Conservation (phyloP, 2,797 vertebrate genomes). For the Platyrinchus mystaceus region DNA sequence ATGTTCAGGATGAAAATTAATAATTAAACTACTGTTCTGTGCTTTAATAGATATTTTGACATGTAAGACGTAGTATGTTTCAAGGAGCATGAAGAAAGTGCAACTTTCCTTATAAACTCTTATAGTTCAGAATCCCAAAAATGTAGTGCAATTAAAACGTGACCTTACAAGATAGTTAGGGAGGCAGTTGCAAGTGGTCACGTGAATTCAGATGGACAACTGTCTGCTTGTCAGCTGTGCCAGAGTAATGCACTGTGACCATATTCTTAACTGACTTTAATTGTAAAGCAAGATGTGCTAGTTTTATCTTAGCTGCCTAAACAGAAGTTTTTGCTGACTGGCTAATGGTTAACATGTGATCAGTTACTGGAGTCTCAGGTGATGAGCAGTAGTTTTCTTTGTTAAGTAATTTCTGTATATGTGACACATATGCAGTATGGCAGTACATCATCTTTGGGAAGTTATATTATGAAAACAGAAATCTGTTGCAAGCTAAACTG, state of each 20-base stretch:
- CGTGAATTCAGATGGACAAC: background rate
- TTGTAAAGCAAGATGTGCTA: background rate
- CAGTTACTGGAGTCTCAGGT: background rate
- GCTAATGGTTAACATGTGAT: background rate
- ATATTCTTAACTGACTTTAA: background rate
- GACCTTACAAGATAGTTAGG: background rate
- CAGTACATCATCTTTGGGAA: background rate
- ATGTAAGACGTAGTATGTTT: background rate
- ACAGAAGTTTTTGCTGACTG: background rate
- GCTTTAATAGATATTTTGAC: background rate
- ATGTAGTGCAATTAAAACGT: background rate
- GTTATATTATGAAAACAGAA: background rate
- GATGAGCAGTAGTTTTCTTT: background rate
- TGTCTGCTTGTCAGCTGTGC: background rate
- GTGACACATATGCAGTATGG: background rate
- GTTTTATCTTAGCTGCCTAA: background rate
- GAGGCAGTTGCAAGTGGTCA: background rate
- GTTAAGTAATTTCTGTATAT: background rate
- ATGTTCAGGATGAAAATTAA: background rate
- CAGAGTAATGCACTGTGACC: background rate
- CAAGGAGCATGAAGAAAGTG: rapidly evolving
- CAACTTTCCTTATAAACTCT: background rate
- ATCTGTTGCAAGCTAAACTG: background rate
- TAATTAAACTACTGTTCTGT: background rate
- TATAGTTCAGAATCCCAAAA: background rate